phyloP scores from a whole-genome alignment of 2,797 vertebrate genomes.

The Crypturellus tataupa region DNA sequence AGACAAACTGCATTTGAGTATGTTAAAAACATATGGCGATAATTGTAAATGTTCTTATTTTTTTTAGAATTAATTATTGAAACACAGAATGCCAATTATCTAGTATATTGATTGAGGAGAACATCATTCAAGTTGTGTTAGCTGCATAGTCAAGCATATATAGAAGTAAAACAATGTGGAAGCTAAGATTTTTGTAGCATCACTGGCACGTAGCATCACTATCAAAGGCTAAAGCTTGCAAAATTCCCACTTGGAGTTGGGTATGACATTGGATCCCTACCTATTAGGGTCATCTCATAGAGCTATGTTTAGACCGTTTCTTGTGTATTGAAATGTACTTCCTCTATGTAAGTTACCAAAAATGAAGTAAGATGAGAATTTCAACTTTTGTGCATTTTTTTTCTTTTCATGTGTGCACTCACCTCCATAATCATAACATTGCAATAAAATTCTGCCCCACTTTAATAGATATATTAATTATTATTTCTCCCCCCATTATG shows the following conservation, averaged over 20 bases:
- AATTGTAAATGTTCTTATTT: neutral
- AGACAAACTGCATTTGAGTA: neutral
- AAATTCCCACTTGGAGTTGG: neutral
- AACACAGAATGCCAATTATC: neutral
- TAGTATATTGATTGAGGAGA: neutral
- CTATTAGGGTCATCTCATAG: neutral
- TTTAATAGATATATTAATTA: conserved; percentile 79
- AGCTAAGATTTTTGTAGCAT: neutral
- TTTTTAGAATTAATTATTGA: neutral
- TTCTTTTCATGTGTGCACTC: neutral
- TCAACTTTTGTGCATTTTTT: conserved; percentile 4
- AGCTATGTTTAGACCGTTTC: neutral
- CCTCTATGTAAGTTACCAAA: neutral
- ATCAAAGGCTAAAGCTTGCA: neutral
- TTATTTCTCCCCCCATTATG: conserved; percentile 73
- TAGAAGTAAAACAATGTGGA: neutral
- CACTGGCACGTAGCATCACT: neutral
- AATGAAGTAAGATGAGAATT: neutral
- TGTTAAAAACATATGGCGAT: neutral
- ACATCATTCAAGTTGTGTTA: neutral
- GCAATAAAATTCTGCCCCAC: neutral
- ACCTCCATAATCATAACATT: conserved; percentile 3
- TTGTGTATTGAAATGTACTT: neutral
- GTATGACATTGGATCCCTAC: neutral
- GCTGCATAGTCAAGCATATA: neutral